Evolutionary conservation across 2,797 vertebrate genomes (phyloP).

Genomic region (Sebastes kiyomatsui): DNA sequence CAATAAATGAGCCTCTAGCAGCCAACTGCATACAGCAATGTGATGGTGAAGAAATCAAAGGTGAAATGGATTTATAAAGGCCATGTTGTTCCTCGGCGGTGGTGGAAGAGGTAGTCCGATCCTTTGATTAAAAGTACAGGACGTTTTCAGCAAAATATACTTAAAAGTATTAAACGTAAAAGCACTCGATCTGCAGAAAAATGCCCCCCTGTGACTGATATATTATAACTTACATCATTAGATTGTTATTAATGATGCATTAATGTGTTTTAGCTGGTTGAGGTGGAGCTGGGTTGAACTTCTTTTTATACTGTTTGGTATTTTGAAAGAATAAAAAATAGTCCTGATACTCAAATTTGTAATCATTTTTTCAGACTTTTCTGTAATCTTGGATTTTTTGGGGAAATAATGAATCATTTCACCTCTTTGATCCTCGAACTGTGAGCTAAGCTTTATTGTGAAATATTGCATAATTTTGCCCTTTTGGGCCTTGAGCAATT

Average conservation of each 20-base stretch:
- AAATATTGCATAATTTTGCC: no score
- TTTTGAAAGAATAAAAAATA: neutral
- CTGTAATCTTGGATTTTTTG: neutral
- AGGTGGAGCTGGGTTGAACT: neutral
- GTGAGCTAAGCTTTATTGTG: neutral
- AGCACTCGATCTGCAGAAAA: neutral
- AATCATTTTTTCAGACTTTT: no score
- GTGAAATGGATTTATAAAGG: neutral
- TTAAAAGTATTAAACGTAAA: neutral
- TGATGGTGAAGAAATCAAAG: neutral
- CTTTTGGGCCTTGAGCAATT: no score
- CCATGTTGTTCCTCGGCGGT: neutral
- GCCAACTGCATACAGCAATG: neutral
- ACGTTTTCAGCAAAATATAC: neutral
- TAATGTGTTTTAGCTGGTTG: neutral
- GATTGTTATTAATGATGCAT: neutral
- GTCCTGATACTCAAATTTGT: no score
- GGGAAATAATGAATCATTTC: neutral
- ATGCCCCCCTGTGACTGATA: neutral
- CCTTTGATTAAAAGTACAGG: neutral
- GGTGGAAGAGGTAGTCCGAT: neutral
- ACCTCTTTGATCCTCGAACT: neutral
- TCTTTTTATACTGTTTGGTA: neutral
- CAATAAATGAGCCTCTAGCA: neutral
- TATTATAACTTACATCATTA: neutral